A percentile compares a stretch with the other conserved stretches of the same genome.
phyloP scores from a whole-genome alignment of 2,888 invertebrate species.

The Volucella inanis region DNA sequence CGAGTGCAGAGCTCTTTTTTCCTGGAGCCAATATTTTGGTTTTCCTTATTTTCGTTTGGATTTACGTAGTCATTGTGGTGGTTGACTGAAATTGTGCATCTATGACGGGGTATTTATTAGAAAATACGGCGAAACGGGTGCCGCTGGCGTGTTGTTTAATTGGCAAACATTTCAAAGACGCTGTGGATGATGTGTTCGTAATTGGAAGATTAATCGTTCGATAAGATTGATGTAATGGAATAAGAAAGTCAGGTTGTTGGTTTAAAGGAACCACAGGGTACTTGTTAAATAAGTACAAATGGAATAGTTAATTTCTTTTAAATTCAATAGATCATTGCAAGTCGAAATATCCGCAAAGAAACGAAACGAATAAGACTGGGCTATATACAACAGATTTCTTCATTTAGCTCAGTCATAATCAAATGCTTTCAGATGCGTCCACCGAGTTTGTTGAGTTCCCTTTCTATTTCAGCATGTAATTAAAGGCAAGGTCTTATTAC shows the following conservation, averaged over 20 bases:
- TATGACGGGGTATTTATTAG: neutral
- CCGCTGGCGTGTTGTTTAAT: conserved; percentile 14
- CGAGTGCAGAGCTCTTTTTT: conserved; percentile 17
- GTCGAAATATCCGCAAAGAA: too few relatives aligned
- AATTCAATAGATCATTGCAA: too few relatives aligned
- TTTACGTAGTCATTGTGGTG: neutral
- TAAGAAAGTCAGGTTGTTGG: neutral
- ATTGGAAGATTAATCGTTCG: conserved; percentile 14
- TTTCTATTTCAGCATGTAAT: too few relatives aligned
- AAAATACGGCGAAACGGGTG: neutral
- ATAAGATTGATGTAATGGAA: conserved; percentile 4
- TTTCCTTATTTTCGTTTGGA: conserved; percentile 22
- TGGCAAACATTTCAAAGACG: conserved; percentile 47
- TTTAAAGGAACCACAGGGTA: neutral
- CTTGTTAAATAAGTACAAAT: too few relatives aligned
- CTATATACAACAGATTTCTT: too few relatives aligned
- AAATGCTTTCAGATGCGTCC: too few relatives aligned
- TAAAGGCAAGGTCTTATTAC: too few relatives aligned
- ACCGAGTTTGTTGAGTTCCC: too few relatives aligned
- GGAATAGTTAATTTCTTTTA: too few relatives aligned
- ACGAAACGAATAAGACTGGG: too few relatives aligned
- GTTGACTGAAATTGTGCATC: conserved; percentile 9
- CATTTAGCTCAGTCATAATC: too few relatives aligned
- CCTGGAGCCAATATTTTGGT: conserved; percentile 25
- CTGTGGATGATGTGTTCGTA: conserved; percentile 1